Evolutionary conservation across 92 coral and sea anemone species (phyloP).

Genomic region (Blastomussa wellsi): DNA sequence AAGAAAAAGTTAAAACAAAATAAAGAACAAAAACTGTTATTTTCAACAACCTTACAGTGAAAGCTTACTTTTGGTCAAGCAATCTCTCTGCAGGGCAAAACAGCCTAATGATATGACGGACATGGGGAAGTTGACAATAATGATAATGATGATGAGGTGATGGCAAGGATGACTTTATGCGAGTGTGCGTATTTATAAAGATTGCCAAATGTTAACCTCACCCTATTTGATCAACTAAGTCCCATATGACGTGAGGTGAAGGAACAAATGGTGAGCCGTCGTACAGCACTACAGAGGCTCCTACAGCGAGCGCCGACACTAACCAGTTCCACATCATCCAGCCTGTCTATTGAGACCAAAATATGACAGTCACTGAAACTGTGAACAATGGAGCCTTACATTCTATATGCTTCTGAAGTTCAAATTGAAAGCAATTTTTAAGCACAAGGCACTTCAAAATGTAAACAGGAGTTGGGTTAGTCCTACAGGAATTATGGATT

Average conservation of each 20-base stretch:
- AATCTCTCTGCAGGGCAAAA: too few relatives aligned
- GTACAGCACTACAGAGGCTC: slow-evolving; percentile 85
- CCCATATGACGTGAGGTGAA: slow-evolving; percentile 85
- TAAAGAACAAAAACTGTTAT: too few relatives aligned
- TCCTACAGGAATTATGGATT: background rate
- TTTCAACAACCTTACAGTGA: too few relatives aligned
- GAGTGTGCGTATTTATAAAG: too few relatives aligned
- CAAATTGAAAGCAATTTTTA: background rate
- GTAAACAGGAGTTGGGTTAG: background rate
- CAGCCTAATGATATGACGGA: too few relatives aligned
- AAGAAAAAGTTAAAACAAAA: too few relatives aligned
- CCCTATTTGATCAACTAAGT: slow-evolving; percentile 88
- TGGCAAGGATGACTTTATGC: too few relatives aligned
- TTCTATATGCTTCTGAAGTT: too few relatives aligned
- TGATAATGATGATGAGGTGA: background rate
- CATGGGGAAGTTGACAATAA: too few relatives aligned
- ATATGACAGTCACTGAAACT: background rate
- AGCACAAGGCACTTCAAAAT: background rate
- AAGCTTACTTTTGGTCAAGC: too few relatives aligned
- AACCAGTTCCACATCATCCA: slow-evolving; percentile 99
- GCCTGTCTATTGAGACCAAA: slow-evolving; percentile 74
- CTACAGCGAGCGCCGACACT: slow-evolving; percentile 89
- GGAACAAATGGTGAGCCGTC: slow-evolving; percentile 96
- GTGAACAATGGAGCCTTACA: background rate
- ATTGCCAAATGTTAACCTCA: slow-evolving; percentile 36